These are phyloP conservation scores for Chalcosyrphus nemorum DNA, from an alignment of 2,888 invertebrate genomes.

Conservation along the genomic window DNA sequence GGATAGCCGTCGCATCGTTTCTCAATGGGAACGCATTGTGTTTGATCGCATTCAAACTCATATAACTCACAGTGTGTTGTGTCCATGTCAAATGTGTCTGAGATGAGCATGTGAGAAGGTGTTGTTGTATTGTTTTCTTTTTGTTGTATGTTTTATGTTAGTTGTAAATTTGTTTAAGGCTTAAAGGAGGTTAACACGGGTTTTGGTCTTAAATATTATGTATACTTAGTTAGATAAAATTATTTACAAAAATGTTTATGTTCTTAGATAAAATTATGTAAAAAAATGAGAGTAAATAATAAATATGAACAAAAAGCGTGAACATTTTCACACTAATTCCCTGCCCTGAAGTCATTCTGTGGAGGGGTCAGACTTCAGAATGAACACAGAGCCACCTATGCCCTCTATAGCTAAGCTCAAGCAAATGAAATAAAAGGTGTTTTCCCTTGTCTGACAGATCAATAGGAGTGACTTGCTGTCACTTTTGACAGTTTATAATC, in stretches of 20 bases:
- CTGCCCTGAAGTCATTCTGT: too few species aligned
- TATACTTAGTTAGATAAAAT: not conserved
- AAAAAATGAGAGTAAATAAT: too few species aligned
- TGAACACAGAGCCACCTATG: too few species aligned
- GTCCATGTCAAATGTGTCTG: slow-evolving; percentile 77
- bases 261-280: not conserved
- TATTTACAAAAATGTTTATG: slow-evolving; percentile 5
- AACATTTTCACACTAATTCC: too few species aligned
- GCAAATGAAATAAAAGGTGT: too few species aligned
- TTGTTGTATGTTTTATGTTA: not conserved
- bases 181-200: too few species aligned
- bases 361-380: too few species aligned
- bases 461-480: too few species aligned
- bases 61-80: slow-evolving; percentile 78
- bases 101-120: slow-evolving; percentile 54
- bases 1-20: slow-evolving; percentile 84
- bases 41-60: slow-evolving; percentile 81
- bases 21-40: slow-evolving; percentile 82
- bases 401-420: too few species aligned
- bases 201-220: not conserved
- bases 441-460: too few species aligned
- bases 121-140: slow-evolving; percentile 16
- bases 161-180: not conserved
- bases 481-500: too few species aligned
- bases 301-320: too few species aligned